Evolutionary conservation across 2,888 invertebrate genomes (phyloP).

Genomic region (Dinocampus coccinellae): DNA sequence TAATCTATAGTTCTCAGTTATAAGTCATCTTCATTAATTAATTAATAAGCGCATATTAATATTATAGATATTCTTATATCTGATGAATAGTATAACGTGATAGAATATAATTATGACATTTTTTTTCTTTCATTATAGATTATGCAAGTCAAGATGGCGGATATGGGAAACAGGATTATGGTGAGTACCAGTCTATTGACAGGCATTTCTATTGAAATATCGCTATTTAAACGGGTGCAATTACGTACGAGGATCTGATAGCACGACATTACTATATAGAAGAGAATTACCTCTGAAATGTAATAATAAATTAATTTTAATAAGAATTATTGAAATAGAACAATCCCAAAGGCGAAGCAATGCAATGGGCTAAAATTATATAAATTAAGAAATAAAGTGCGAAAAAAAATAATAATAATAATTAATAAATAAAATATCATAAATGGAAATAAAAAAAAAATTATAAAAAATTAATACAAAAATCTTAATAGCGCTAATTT

Average conservation of each 20-base stretch:
- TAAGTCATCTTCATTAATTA: too few relatives aligned
- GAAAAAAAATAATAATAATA: background rate
- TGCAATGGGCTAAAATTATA: constrained; percentile 8
- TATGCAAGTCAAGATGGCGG: constrained; percentile 65
- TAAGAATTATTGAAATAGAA: constrained; percentile 9
- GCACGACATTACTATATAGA: constrained; percentile 2
- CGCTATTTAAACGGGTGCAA: constrained; percentile 8
- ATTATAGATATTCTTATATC: too few relatives aligned
- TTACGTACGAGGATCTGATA: constrained; percentile 6
- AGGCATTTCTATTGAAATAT: constrained; percentile 46
- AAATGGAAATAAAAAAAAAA: background rate
- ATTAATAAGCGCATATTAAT: too few relatives aligned
- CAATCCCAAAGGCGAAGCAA: constrained; percentile 10
- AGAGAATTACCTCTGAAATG: constrained; percentile 6
- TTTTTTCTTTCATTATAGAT: constrained; percentile 51
- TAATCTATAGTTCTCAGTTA: too few relatives aligned
- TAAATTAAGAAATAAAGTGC: background rate
- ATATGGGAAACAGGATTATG: constrained; percentile 66
- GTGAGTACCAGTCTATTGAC: constrained; percentile 62
- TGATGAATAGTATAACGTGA: too few relatives aligned
- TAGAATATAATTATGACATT: too few relatives aligned
- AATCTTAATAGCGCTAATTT: constrained; percentile 24
- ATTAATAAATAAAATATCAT: too few relatives aligned
- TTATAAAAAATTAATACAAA: background rate
- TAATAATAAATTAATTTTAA: constrained; percentile 18